These are phyloP conservation scores for Serrognathus titanus DNA, from an alignment of 2,888 invertebrate species.

Conservation along the genomic window DNA sequence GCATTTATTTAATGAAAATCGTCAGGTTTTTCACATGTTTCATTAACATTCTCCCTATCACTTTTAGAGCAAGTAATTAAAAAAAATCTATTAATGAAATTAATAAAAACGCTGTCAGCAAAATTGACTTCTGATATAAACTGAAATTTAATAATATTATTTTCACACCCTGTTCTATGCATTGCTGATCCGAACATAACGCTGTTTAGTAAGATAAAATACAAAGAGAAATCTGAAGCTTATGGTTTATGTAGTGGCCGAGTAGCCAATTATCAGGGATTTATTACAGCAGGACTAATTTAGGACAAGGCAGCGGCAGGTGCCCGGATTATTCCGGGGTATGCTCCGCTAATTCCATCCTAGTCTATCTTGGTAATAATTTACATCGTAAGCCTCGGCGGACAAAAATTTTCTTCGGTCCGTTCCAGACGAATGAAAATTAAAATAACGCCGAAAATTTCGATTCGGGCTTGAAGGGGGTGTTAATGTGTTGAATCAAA, in stretches of 20 bases:
- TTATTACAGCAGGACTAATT: constrained; percentile 46
- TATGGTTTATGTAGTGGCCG: constrained; percentile 42
- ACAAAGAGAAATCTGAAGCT: constrained; percentile 40
- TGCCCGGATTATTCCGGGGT: constrained; percentile 42
- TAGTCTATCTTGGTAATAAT: constrained; percentile 20
- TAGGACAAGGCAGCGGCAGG: constrained; percentile 45
- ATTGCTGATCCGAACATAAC: constrained; percentile 9
- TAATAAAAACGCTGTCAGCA: too few relatives aligned
- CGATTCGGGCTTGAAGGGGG: background rate
- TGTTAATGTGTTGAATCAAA: background rate
- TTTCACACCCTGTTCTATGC: background rate
- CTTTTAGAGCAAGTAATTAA: too few relatives aligned
- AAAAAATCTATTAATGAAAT: too few relatives aligned
- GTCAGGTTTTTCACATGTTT: too few relatives aligned
- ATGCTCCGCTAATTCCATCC: constrained; percentile 39
- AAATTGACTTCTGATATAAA: too few relatives aligned
- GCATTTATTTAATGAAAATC: background rate
- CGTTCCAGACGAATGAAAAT: background rate
- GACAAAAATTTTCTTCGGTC: constrained; percentile 7
- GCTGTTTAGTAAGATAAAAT: constrained; percentile 17
- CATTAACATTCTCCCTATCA: too few relatives aligned
- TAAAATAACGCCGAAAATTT: too few relatives aligned
- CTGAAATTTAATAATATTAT: too few relatives aligned
- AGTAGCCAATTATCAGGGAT: constrained; percentile 48
- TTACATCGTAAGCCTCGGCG: constrained; percentile 7